phyloP scores from a whole-genome alignment of 2,888 invertebrate genomes.

The Sarcophaga subvicina region DNA sequence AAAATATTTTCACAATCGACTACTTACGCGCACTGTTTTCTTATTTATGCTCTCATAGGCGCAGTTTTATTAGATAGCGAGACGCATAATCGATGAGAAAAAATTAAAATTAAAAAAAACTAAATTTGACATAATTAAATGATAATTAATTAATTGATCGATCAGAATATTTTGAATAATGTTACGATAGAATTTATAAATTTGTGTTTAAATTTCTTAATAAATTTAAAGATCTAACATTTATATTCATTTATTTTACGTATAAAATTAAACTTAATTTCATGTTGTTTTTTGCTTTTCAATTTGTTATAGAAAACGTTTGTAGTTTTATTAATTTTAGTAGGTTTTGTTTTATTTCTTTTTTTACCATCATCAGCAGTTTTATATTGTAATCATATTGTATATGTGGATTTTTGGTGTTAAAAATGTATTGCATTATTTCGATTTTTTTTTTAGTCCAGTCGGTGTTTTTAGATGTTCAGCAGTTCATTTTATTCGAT shows the following conservation, averaged over 20 bases:
- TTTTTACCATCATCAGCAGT: conserved; percentile 27
- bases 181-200: neutral
- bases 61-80: conserved; percentile 9
- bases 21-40: neutral
- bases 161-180: conserved; percentile 14
- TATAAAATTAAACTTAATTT: conserved; percentile 58
- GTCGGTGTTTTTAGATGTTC: conserved; percentile 49
- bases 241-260: conserved; percentile 49
- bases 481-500: conserved; percentile 47
- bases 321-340: conserved; percentile 28
- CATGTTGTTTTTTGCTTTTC: conserved; percentile 16
- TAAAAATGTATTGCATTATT: conserved; percentile 32
- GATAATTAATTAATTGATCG: conserved; percentile 26
- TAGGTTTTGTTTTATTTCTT: conserved; percentile 44
- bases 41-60: conserved; percentile 13
- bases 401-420: conserved; percentile 62
- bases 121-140: conserved; percentile 28
- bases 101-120: neutral
- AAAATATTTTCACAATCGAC: conserved; percentile 3
- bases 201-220: neutral
- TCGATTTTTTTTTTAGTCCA: conserved; percentile 39
- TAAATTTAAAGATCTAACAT: neutral
- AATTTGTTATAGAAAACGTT: neutral
- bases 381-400: conserved; percentile 24
- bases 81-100: neutral